Evolutionary conservation across 2,888 invertebrate species (phyloP).

Genomic region (Eudasyphora cyanicolor): DNA sequence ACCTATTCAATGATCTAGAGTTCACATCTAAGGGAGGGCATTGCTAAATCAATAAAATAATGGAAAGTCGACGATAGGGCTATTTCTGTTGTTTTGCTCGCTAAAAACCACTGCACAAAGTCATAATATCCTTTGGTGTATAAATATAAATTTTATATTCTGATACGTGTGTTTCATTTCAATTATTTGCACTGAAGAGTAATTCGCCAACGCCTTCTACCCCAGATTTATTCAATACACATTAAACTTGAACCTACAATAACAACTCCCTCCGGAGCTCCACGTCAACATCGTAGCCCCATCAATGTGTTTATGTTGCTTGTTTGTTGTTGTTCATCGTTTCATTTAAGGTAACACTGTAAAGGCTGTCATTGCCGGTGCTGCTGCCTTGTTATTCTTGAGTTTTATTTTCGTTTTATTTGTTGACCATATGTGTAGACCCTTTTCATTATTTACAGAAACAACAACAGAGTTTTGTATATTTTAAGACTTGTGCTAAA

Average conservation of each 20-base stretch:
- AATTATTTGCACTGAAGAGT: constrained; percentile 27
- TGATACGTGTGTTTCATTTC: too few species aligned
- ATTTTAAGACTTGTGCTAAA: constrained; percentile 37
- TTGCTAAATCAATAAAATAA: too few species aligned
- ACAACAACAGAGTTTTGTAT: constrained; percentile 14
- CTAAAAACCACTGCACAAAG: too few species aligned
- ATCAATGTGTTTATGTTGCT: constrained; percentile 13
- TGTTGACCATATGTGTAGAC: constrained; percentile 39
- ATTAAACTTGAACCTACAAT: constrained; percentile 12
- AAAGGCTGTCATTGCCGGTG: constrained; percentile 4
- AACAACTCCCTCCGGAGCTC: constrained; percentile 18
- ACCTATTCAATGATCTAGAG: too few species aligned
- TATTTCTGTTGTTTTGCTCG: too few species aligned
- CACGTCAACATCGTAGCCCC: constrained; percentile 35
- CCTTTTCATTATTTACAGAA: constrained; percentile 36
- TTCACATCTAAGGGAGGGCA: too few species aligned
- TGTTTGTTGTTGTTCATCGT: constrained; percentile 20
- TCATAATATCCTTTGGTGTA: too few species aligned
- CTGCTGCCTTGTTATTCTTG: constrained; percentile 20
- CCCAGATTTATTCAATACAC: constrained; percentile 14
- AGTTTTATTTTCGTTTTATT: constrained; percentile 30
- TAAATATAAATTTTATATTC: too few species aligned
- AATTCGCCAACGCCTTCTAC: constrained; percentile 34
- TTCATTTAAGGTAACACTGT: constrained; percentile 18
- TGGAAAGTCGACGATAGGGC: too few species aligned